Evolutionary conservation across 1,140 invertebrate species (phyloP), one percentile per base, ranked within the genome.

Genomic region (Macrobrachium rosenbergii): DNA sequence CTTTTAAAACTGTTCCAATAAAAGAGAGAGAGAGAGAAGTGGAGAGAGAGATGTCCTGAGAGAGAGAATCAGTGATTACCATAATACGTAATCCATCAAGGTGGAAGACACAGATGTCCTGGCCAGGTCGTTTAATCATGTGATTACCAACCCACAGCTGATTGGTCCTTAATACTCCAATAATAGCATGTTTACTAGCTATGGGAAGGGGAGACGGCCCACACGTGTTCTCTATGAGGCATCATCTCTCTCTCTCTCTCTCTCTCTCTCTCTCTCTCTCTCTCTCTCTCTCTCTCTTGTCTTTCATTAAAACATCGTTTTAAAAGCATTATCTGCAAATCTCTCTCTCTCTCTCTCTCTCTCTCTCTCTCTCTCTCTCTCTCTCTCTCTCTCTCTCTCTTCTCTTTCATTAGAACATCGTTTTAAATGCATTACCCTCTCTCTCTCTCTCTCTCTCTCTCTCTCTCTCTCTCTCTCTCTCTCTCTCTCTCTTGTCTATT

Each of bases 101-200:
- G 23, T 10, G 17, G 69, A 28, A 43, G 21, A 43, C 12, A n/a
- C 16, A n/a, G 21, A 6, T 14, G 21, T 8, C 14, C 69, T 21
- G 28, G 21, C 16, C 28, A 16, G n/a, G 28, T 37, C 28, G 28
- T 37, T 37, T 37, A 73, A 21, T 73, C 69, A 73, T 10, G 17
- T 73, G 69, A 73, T 73, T 73, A 73, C 69, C 8, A 21, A 14
- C 28, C 69, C 69, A 73, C 69, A 73, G 14, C 17, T 73, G 69
- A 73, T 73, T 73, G 69, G 69, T 21, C 3, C 21, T 17, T 73
- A 73, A 73, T 73, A 37, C 69, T 10, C 11, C 3, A 37, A 21
- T 73, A 73, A 73, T 73, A 37, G 69, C 28, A 14, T 73, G 69
- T 73, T 73, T 73, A 73, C 69, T 43, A 37, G 69, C 16, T 73